Percentiles rank a stretch among this genome's conserved stretches.
Evolutionary conservation across 2,797 vertebrate species (phyloP).

Genomic region (Pyrrhura leucotis): DNA sequence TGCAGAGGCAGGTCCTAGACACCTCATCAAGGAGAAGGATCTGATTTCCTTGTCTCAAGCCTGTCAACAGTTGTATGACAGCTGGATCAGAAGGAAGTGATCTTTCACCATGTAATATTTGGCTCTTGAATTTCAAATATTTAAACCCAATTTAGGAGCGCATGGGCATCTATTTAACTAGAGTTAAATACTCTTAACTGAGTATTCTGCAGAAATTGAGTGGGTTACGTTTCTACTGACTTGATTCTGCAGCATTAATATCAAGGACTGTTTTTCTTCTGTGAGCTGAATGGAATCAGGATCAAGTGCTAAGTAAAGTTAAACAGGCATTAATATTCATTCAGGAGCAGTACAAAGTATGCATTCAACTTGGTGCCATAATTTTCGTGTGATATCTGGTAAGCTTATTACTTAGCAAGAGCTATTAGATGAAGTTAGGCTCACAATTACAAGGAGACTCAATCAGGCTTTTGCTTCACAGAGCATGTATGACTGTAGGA

Average conservation of each 20-base stretch:
- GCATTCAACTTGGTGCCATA: constrained; percentile 50
- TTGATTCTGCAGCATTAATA: constrained; percentile 23
- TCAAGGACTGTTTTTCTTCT: constrained; percentile 46
- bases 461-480: constrained; percentile 45
- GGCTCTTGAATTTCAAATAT: constrained; percentile 19
- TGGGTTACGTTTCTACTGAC: background rate
- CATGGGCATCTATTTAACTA: background rate
- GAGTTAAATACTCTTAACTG: constrained; percentile 28
- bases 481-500: constrained; percentile 34
- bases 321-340: constrained; percentile 60
- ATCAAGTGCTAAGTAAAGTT: constrained; percentile 60
- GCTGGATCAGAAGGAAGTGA: background rate
- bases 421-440: constrained; percentile 60
- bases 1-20: background rate
- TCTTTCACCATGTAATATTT: background rate
- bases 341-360: constrained; percentile 47
- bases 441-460: constrained; percentile 45
- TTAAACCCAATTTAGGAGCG: background rate
- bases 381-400: constrained; percentile 49
- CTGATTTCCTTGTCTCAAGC: background rate
- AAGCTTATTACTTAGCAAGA: constrained; percentile 60
- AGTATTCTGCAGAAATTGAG: constrained; percentile 19
- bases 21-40: background rate
- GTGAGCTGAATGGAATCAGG: constrained; percentile 57
- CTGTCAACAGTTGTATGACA: background rate